Percentiles rank a stretch among this genome's conserved stretches.
These are phyloP conservation scores for Solenodon paradoxus DNA, from an alignment of 2,113 vertebrate genomes.

Conservation along the genomic window DNA sequence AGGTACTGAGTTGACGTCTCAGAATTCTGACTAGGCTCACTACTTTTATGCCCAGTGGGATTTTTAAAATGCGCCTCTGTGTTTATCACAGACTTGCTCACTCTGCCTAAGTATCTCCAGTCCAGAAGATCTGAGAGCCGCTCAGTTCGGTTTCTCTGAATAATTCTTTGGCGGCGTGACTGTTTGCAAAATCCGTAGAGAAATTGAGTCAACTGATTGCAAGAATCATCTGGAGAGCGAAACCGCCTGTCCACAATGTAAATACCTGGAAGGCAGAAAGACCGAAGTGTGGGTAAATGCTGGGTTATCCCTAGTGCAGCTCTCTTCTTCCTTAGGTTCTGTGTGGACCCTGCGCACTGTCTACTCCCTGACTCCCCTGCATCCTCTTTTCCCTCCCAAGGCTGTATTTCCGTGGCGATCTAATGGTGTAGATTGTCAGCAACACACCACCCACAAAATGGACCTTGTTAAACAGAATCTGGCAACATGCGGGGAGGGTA, in stretches of 20 bases:
- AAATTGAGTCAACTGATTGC: constrained; percentile 97
- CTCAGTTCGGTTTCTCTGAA: constrained; percentile 96
- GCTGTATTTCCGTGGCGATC: background rate
- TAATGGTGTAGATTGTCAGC: background rate
- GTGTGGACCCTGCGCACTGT: accelerated
- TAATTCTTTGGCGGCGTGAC: constrained; percentile 94
- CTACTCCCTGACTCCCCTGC: no score
- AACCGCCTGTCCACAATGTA: constrained; percentile 97
- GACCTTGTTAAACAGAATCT: background rate
- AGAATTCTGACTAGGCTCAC: background rate
- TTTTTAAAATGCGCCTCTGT: background rate
- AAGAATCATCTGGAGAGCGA: constrained; percentile 93
- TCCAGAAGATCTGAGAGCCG: constrained; percentile 95
- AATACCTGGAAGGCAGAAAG: constrained; percentile 85
- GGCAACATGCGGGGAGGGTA: background rate
- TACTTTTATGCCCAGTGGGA: background rate
- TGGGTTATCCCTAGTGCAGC: background rate
- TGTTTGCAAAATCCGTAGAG: constrained; percentile 96
- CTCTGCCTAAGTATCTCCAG: constrained; percentile 95
- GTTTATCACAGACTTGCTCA: constrained; percentile 74
- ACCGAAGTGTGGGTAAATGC: background rate
- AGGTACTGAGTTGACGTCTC: background rate
- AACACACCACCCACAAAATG: background rate
- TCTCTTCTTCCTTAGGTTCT: background rate
- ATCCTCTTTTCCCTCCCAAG: background rate